Evolutionary conservation across 2,797 vertebrate species (phyloP), one percentile per base, ranked within the genome.

Genomic region (Semotilus atromaculatus): DNA sequence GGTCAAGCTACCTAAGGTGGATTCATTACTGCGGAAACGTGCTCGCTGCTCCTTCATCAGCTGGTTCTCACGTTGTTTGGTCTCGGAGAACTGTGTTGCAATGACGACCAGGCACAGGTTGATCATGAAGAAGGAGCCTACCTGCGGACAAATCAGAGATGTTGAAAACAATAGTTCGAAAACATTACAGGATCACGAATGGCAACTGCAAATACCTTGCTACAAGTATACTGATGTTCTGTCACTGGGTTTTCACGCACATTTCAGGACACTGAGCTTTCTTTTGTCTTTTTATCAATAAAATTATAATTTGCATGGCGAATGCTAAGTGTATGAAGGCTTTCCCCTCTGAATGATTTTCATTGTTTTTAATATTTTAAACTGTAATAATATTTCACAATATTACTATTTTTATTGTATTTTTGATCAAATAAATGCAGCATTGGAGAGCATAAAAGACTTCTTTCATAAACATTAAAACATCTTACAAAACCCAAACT

Each of bases 111-210:
- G 96, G 95, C 98, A 99, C 94, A 99, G 93, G 92, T 99, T 99
- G 91, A 99, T 99, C 98, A 99, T 99, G 96, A 99, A 99, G 94
- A 99, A 99, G 90, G 98, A 99, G 89, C 98, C 98, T 78, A 99
- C 98, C 98, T 99, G 92, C 1, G 67, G 36, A 45, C n/a, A 79
- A 36, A 85, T 23, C n/a, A 26, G 14, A 87, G 13, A 60, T 71
- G 67, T 68, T 68, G 45, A 68, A 78, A 45, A 34, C 62, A 26
- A 78, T 26, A 64, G 13, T 43, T 36, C 21, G 21, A 82, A 66
- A 34, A 29, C 62, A 79, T 29, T 36, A 9, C 58, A 53, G 73
- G 43, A 11, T 74, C 74, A 68, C 0, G 4, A n/a, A n/a, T 72
- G 23, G 8, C 3, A 34, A 51, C 6, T 74, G 26, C 72, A 74